Evolutionary conservation across 2,888 invertebrate species (phyloP).

Genomic region (Chrysolina haemoptera): DNA sequence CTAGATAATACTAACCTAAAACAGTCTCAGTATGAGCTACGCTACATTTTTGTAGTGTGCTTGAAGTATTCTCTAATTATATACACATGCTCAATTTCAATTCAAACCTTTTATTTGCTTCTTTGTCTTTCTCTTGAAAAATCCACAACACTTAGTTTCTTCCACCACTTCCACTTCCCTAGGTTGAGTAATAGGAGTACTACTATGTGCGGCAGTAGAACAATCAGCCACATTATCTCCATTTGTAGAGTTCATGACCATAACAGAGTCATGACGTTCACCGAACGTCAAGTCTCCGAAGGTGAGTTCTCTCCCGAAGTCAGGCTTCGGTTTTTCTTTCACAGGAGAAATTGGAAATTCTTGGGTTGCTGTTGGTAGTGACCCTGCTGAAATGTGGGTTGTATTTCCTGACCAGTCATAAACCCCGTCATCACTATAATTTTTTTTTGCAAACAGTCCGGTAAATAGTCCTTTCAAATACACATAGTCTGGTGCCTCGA

Average conservation of each 20-base stretch:
- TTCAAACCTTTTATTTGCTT: conserved; percentile 39
- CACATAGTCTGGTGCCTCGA: conserved; percentile 99
- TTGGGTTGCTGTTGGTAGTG: conserved; percentile 41
- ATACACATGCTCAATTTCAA: conserved; percentile 34
- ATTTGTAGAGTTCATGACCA: conserved; percentile 37
- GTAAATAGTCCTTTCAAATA: conserved; percentile 95
- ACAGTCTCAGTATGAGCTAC: conserved; percentile 9
- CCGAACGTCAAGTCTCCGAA: conserved; percentile 29
- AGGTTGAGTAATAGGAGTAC: conserved; percentile 37
- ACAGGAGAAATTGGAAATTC: conserved; percentile 43
- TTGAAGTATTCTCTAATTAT: neutral
- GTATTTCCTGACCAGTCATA: conserved; percentile 88
- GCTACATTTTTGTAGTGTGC: neutral
- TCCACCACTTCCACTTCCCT: conserved; percentile 39
- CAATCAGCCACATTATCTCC: conserved; percentile 35
- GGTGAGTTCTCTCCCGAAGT: conserved; percentile 29
- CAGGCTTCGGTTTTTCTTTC: conserved; percentile 35
- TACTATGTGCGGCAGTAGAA: conserved; percentile 38
- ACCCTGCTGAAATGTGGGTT: conserved; percentile 36
- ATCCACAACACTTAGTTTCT: conserved; percentile 42
- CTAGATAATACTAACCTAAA: conserved; percentile 1
- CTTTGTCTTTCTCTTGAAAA: conserved; percentile 39
- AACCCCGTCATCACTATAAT: conserved; percentile 89
- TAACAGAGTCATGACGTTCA: conserved; percentile 35
- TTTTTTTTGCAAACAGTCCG: conserved; percentile 89